Evolutionary conservation across 2,888 invertebrate species (phyloP).

Genomic region (Thecocarcelia acutangulata): DNA sequence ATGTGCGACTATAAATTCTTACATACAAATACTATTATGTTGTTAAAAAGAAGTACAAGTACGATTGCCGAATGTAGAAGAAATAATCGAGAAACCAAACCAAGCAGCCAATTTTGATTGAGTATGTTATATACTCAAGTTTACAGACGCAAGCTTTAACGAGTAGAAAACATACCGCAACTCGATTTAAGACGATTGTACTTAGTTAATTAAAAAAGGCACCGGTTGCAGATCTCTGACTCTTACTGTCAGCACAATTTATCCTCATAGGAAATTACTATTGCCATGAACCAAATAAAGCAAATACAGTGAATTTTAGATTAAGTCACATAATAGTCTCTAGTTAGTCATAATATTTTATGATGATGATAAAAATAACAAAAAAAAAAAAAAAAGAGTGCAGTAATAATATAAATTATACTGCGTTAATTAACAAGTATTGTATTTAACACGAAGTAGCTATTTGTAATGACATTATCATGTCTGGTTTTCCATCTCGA

Average conservation of each 20-base stretch:
- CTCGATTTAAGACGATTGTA: no score
- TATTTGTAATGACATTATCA: conserved; percentile 52
- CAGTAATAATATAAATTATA: conserved; percentile 29
- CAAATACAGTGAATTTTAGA: conserved; percentile 46
- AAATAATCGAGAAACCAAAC: no score
- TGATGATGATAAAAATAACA: conserved; percentile 49
- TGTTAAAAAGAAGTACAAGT: no score
- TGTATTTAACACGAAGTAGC: conserved; percentile 37
- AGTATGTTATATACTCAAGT: no score
- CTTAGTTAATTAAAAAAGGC: no score
- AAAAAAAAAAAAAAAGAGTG: conserved; percentile 12
- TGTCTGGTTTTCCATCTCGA: conserved; percentile 36
- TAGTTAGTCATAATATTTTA: conserved; percentile 62
- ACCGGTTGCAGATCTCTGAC: no score
- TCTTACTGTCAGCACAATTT: conserved; percentile 39
- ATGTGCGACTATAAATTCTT: no score
- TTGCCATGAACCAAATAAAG: conserved; percentile 10
- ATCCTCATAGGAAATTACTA: conserved; percentile 32
- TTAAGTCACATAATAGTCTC: conserved; percentile 58
- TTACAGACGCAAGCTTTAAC: no score
- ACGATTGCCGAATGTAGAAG: no score
- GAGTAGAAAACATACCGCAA: no score
- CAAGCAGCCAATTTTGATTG: no score
- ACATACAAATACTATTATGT: no score
- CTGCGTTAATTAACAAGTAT: not conserved